Conservation (phyloP, 2,888 invertebrate genomes). For the Eupithecia insigniata region DNA sequence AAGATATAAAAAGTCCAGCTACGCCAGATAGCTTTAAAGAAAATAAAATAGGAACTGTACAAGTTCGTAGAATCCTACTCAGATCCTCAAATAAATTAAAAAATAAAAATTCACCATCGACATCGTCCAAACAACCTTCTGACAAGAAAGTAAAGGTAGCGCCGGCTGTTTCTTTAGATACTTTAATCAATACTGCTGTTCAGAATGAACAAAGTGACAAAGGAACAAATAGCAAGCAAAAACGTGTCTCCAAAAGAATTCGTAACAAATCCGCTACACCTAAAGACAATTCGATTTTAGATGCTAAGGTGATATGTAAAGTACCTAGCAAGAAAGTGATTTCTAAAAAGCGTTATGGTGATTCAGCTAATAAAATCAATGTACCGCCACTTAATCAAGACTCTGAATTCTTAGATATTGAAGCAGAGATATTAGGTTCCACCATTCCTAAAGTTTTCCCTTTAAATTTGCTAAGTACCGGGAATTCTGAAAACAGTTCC, state of each 20-base stretch:
- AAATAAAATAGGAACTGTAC: constrained; percentile 45
- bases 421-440: constrained; percentile 36
- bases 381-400: constrained; percentile 45
- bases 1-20: constrained; percentile 32
- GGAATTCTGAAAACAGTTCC: constrained; percentile 11
- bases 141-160: constrained; percentile 40
- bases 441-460: constrained; percentile 48
- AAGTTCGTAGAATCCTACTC: constrained; percentile 56
- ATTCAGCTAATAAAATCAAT: not conserved
- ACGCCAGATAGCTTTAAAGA: constrained; percentile 50
- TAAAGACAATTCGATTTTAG: constrained; percentile 11
- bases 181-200: constrained; percentile 12
- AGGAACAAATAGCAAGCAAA: constrained; percentile 21
- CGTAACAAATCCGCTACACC: constrained; percentile 30
- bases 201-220: constrained; percentile 15
- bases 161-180: constrained; percentile 4
- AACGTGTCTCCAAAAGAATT: constrained; percentile 37
- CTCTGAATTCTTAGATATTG: constrained; percentile 45
- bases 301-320: constrained; percentile 11
- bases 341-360: not conserved
- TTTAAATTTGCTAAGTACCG: constrained; percentile 1
- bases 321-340: constrained; percentile 1
- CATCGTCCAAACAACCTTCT: constrained; percentile 23
- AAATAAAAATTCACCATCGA: constrained; percentile 20
- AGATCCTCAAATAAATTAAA: constrained; percentile 59